Conservation (phyloP, 2,797 vertebrate genomes). For the Cossypha polioptera region DNA sequence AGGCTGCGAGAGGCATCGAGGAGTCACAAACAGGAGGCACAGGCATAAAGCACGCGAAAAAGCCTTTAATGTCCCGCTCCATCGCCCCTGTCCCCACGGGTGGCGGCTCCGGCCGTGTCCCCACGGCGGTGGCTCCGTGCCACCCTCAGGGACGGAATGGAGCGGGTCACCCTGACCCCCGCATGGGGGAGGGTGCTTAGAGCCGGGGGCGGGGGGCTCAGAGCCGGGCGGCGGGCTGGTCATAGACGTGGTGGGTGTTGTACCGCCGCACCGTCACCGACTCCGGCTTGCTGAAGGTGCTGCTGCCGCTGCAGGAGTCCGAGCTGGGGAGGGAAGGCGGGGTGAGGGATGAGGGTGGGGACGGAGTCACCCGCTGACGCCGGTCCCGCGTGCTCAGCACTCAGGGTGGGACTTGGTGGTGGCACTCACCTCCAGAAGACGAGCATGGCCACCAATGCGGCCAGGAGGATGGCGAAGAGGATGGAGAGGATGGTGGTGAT, state of each 20-base stretch:
- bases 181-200: rapidly evolving
- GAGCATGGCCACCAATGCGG: neutral
- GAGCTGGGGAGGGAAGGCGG: conserved; percentile 30
- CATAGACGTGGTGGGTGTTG: conserved; percentile 68
- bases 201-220: neutral
- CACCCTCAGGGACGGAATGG: neutral
- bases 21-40: neutral
- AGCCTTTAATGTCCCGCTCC: neutral
- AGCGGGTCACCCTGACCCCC: neutral
- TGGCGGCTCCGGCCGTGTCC: neutral
- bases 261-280: conserved; percentile 53
- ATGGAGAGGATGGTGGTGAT: conserved; percentile 58
- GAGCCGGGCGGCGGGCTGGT: neutral
- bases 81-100: neutral
- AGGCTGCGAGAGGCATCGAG: rapidly evolving
- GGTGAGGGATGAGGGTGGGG: neutral
- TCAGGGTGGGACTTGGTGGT: rapidly evolving
- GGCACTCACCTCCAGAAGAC: conserved; percentile 34
- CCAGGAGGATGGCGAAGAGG: conserved; percentile 43
- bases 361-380: neutral
- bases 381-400: neutral
- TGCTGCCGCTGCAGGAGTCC: neutral
- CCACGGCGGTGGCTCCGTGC: rapidly evolving
- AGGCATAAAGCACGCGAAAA: neutral
- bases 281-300: neutral